Conservation (phyloP, 2,113 vertebrate species). For the Phalacrocorax brasilianus region DNA sequence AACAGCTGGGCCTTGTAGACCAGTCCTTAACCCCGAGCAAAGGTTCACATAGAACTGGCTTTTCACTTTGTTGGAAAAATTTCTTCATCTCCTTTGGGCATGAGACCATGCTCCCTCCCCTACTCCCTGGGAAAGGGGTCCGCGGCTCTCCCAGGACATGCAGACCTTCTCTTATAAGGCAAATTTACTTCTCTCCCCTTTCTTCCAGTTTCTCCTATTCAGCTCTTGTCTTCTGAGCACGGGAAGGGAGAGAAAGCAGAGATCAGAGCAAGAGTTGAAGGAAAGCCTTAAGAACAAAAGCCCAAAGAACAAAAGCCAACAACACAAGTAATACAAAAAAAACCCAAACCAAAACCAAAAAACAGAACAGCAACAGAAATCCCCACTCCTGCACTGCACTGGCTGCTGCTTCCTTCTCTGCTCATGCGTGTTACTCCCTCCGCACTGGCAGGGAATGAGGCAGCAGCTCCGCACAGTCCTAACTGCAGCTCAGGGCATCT, state of each 20-base stretch:
- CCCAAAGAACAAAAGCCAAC: not conserved
- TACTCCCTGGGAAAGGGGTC: not conserved
- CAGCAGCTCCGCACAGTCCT: not conserved
- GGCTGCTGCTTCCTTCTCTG: not conserved
- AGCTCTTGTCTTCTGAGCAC: not conserved
- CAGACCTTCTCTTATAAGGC: not conserved
- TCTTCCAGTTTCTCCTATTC: not conserved
- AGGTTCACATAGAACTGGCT: not conserved
- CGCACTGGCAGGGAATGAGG: not conserved
- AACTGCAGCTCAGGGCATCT: not conserved
- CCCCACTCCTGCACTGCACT: not conserved
- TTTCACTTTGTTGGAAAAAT: not conserved
- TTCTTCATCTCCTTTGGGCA: not conserved
- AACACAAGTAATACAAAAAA: not conserved
- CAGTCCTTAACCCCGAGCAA: not conserved
- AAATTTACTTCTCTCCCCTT: not conserved
- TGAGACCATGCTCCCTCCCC: accelerated
- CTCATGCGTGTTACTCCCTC: not conserved
- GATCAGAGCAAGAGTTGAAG: not conserved
- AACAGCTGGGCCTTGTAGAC: not conserved
- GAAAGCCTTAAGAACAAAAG: not conserved
- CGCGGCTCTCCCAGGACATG: not conserved
- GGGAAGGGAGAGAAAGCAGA: not conserved
- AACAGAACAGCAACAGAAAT: not conserved
- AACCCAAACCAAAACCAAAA: not conserved